phyloP scores from a whole-genome alignment of 2,888 invertebrate species.

The Dasysyrphus tricinctus region DNA sequence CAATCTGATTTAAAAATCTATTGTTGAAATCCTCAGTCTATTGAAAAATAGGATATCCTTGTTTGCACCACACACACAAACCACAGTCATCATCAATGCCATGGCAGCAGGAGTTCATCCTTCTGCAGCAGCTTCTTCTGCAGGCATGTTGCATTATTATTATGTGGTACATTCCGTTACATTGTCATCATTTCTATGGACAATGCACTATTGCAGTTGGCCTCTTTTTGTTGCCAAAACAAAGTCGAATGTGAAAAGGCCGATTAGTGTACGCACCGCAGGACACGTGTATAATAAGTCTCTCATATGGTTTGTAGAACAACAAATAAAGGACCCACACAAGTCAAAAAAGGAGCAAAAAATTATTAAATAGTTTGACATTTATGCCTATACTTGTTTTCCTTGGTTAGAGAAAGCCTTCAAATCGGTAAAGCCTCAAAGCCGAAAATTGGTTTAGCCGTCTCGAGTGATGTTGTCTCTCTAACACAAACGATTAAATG shows the following conservation, averaged over 20 bases:
- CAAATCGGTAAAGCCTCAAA: constrained; percentile 21
- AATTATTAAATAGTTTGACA: constrained; percentile 40
- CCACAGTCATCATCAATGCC: constrained; percentile 42
- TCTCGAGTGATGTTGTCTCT: constrained; percentile 18
- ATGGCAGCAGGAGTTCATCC: constrained; percentile 44
- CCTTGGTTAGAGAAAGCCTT: constrained; percentile 57
- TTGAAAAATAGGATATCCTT: constrained; percentile 52
- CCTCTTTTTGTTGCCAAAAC: constrained; percentile 67
- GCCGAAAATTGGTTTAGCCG: constrained; percentile 46
- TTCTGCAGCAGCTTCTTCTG: constrained; percentile 70
- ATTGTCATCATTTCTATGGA: constrained; percentile 43
- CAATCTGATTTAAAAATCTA: constrained; percentile 65
- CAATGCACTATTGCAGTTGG: constrained; percentile 59
- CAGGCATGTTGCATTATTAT: constrained; percentile 68
- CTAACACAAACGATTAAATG: constrained; percentile 70
- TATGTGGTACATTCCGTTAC: constrained; percentile 21
- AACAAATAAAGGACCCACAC: constrained; percentile 29
- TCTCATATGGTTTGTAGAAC: constrained; percentile 36
- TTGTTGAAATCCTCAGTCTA: constrained; percentile 46
- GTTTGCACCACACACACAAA: constrained; percentile 49
- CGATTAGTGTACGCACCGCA: constrained; percentile 73
- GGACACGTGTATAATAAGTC: constrained; percentile 68
- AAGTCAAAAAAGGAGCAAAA: background rate
- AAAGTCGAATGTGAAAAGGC: constrained; percentile 62
- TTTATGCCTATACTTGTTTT: constrained; percentile 10